phyloP scores from a whole-genome alignment of 2,888 invertebrate species.

The Polymixis flavicincta region DNA sequence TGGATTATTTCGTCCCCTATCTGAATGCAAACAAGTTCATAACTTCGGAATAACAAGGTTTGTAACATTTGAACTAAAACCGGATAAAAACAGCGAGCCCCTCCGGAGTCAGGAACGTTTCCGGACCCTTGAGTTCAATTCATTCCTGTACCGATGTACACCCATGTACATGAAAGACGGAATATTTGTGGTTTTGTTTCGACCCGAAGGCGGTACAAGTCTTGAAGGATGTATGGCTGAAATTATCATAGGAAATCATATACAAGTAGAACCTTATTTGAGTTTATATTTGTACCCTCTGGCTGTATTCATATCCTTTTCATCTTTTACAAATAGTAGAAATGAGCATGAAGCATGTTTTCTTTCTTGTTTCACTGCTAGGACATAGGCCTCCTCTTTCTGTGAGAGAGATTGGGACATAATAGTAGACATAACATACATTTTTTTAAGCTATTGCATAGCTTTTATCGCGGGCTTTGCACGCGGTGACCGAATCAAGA shows the following conservation, averaged over 20 bases:
- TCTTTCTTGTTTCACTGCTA: too few relatives aligned
- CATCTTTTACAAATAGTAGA: not conserved
- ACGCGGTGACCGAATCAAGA: too few relatives aligned
- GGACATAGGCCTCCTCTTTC: too few relatives aligned
- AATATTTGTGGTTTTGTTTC: conserved; percentile 27
- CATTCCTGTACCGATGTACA: conserved; percentile 35
- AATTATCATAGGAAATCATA: conserved; percentile 6
- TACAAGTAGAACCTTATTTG: not conserved
- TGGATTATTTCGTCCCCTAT: conserved; percentile 63
- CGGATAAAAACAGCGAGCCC: conserved; percentile 66
- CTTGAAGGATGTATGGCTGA: conserved; percentile 3
- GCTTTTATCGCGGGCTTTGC: too few relatives aligned
- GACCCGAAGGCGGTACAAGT: not conserved
- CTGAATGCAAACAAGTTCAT: conserved; percentile 76
- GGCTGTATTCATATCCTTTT: not conserved
- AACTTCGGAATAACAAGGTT: conserved; percentile 74
- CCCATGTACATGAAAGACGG: not conserved
- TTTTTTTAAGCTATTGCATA: too few relatives aligned
- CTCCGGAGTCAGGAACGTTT: conserved; percentile 50
- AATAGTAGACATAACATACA: not conserved
- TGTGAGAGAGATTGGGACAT: too few relatives aligned
- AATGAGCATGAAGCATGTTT: too few relatives aligned
- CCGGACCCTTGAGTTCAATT: conserved; percentile 50
- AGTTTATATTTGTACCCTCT: not conserved
- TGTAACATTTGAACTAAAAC: conserved; percentile 65